A percentile compares a stretch with the other conserved stretches of the same genome.
Conservation (phyloP, 2,888 invertebrate genomes). For the Fissipunctia ypsillon region DNA sequence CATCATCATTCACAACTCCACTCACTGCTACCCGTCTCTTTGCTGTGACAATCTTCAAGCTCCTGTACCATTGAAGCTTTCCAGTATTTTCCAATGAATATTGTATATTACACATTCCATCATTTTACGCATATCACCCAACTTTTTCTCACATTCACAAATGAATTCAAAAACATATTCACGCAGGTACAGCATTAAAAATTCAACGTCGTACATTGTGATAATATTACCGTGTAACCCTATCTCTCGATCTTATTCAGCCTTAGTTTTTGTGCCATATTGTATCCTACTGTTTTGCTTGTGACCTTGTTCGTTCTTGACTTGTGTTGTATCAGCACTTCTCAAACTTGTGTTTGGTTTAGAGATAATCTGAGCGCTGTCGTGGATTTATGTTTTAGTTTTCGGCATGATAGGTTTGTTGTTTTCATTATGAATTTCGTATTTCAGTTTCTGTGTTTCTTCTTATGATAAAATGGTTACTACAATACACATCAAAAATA, state of each 20-base stretch:
- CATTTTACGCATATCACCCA: neutral
- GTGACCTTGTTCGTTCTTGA: slow-evolving; percentile 75
- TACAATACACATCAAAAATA: neutral
- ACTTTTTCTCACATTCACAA: slow-evolving; percentile 49
- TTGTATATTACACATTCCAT: neutral
- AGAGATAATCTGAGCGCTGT: slow-evolving; percentile 18
- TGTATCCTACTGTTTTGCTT: slow-evolving; percentile 61
- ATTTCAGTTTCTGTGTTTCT: neutral
- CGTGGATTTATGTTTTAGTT: neutral
- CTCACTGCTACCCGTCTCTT: neutral
- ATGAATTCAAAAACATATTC: slow-evolving; percentile 39
- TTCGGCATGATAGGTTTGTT: neutral
- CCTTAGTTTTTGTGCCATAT: slow-evolving; percentile 60
- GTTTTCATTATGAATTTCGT: neutral
- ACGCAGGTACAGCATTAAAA: slow-evolving; percentile 47
- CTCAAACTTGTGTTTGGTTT: slow-evolving; percentile 24
- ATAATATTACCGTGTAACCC: slow-evolving; percentile 58
- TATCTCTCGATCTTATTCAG: slow-evolving; percentile 61
- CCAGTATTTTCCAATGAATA: neutral
- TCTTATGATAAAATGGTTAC: neutral
- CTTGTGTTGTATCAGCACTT: slow-evolving; percentile 61
- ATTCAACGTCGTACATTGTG: slow-evolving; percentile 59
- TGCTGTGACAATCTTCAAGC: neutral
- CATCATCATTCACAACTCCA: neutral
- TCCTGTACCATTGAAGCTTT: neutral